Conservation (phyloP, 1,140 invertebrate species). For the Bemisia tabaci region DNA sequence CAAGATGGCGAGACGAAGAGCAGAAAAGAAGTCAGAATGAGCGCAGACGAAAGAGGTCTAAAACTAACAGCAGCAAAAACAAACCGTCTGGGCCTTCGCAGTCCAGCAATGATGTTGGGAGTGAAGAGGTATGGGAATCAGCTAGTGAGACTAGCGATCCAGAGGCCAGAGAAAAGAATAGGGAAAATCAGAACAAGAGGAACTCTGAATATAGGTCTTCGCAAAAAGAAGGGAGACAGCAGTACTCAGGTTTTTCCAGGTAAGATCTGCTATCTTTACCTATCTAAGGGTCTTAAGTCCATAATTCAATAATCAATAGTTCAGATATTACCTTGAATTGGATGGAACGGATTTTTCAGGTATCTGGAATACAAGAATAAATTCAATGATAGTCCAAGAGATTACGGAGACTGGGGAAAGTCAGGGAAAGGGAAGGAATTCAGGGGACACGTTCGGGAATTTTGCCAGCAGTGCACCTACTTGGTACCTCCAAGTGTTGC, state of each 20-base stretch:
- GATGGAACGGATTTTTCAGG: no score
- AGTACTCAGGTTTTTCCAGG: neutral
- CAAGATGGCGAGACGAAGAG: neutral
- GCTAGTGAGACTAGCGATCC: constrained; percentile 50
- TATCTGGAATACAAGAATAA: no score
- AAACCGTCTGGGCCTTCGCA: neutral
- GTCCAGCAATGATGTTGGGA: neutral
- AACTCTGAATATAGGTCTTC: constrained; percentile 8
- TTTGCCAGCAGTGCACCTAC: no score
- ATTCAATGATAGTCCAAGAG: no score
- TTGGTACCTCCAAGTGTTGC: no score
- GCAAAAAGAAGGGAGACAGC: neutral
- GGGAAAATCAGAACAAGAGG: constrained; percentile 9
- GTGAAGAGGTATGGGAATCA: constrained; percentile 51
- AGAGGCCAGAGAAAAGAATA: constrained; percentile 29
- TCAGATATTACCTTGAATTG: no score
- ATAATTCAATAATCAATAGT: no score
- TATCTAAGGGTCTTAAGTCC: no score
- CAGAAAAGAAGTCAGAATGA: neutral
- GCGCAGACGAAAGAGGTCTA: neutral
- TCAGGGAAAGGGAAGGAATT: no score
- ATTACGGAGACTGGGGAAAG: no score
- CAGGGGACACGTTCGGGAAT: no score
- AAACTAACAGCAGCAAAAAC: neutral
- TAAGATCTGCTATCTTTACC: no score